A percentile compares a stretch with the other conserved stretches of the same genome.
These are phyloP conservation scores for Hydra vulgaris DNA, from an alignment of 30 jellyfish, hydroid and myxozoan species.

Conservation along the genomic window DNA sequence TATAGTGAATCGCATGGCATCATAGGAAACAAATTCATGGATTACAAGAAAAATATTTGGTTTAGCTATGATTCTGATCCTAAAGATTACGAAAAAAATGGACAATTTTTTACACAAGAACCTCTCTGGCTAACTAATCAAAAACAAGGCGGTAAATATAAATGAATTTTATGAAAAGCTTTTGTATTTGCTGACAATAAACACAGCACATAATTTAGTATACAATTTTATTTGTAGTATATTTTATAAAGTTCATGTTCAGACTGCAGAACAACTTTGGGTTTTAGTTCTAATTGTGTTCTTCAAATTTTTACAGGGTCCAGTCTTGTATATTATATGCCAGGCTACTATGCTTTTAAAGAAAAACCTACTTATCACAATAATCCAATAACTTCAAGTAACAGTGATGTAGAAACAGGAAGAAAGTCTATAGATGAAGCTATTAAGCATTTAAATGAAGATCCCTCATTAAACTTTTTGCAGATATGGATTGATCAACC, in stretches of 20 bases:
- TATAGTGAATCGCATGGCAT: conserved; percentile 28
- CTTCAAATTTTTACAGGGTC: conserved; percentile 23
- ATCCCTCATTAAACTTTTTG: conserved; percentile 17
- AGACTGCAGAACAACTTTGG: too few relatives aligned
- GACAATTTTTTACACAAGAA: conserved; percentile 10
- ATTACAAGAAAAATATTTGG: neutral
- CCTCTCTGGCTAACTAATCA: conserved; percentile 28
- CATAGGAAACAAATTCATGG: conserved; percentile 1
- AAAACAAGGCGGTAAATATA: conserved; percentile 19
- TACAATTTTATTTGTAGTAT: too few relatives aligned
- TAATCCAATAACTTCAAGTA: neutral
- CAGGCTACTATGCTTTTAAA: conserved; percentile 14
- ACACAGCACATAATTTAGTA: too few relatives aligned
- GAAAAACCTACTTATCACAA: conserved; percentile 19
- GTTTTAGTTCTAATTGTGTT: too few relatives aligned
- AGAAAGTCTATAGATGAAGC: conserved; percentile 15
- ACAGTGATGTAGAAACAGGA: neutral
- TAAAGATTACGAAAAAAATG: neutral
- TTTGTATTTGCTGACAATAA: too few relatives aligned
- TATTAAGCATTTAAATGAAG: neutral
- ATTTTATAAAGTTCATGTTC: too few relatives aligned
- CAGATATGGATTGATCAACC: conserved; percentile 12
- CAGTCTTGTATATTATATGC: conserved; percentile 18
- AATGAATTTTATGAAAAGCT: neutral
- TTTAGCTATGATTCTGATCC: conserved; percentile 15